Evolutionary conservation across 2,797 vertebrate species (phyloP).

Genomic region (Leptodactylus fallax): DNA sequence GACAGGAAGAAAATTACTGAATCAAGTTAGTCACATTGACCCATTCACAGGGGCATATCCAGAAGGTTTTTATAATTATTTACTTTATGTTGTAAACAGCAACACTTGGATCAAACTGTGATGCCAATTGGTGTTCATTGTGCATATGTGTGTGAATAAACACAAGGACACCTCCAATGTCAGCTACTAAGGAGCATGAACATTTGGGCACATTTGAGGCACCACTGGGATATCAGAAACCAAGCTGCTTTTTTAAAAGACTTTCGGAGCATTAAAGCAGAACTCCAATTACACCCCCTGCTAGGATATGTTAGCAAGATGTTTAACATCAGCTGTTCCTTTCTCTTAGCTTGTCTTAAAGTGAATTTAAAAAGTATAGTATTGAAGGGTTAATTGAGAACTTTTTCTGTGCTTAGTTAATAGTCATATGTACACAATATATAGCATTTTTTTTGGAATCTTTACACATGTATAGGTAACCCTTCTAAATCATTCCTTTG

Average conservation of each 20-base stretch:
- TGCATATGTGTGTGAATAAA: conserved; percentile 18
- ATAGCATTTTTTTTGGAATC: too few species aligned
- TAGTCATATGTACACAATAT: neutral
- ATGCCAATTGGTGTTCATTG: conserved; percentile 24
- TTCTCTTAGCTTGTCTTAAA: conserved; percentile 32
- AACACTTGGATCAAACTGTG: conserved; percentile 17
- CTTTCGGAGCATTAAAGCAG: conserved; percentile 63
- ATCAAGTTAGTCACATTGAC: neutral
- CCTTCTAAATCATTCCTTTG: too few species aligned
- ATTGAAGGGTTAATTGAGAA: conserved; percentile 38
- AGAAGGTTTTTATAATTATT: conserved; percentile 5
- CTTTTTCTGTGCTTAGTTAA: neutral
- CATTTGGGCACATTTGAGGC: conserved; percentile 50
- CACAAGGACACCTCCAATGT: conserved; percentile 58
- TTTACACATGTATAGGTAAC: too few species aligned
- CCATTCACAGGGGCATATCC: neutral
- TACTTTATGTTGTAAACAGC: neutral
- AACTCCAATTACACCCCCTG: conserved; percentile 64
- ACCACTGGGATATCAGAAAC: conserved; percentile 58
- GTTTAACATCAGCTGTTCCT: conserved; percentile 62
- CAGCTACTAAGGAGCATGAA: conserved; percentile 33
- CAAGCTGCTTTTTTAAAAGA: conserved; percentile 62
- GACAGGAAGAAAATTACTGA: neutral
- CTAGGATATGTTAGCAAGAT: conserved; percentile 58
- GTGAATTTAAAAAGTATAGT: conserved; percentile 21